A percentile compares a stretch with the other conserved stretches of the same genome.
Evolutionary conservation across 2,888 invertebrate species (phyloP).

Genomic region (Pardosa pseudoannulata): DNA sequence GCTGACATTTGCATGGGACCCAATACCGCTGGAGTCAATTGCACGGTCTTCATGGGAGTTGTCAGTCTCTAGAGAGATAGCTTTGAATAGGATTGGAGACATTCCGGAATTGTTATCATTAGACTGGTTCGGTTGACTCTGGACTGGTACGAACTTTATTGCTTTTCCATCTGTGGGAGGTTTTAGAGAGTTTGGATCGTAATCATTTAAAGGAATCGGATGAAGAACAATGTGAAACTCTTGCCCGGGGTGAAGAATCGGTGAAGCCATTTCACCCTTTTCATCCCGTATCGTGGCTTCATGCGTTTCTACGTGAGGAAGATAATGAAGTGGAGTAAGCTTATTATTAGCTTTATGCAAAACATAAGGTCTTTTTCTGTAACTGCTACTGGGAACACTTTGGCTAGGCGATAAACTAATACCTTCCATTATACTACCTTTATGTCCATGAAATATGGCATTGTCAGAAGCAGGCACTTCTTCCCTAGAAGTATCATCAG

Average conservation of each 20-base stretch:
- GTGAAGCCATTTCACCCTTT: not conserved
- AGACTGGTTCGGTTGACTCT: not conserved
- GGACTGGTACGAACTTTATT: slow-evolving; percentile 27
- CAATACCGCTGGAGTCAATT: not conserved
- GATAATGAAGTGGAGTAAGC: not conserved
- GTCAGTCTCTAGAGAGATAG: not conserved
- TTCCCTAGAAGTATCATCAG: not conserved
- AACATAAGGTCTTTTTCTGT: not conserved
- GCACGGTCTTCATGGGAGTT: not conserved
- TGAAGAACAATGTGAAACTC: slow-evolving; percentile 59
- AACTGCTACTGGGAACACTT: not conserved
- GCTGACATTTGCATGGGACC: not conserved
- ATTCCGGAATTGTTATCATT: not conserved
- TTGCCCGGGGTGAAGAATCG: not conserved
- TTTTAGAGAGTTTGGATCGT: not conserved
- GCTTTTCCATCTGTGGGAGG: not conserved
- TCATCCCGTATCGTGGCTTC: not conserved
- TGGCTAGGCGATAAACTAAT: not conserved
- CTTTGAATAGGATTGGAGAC: not conserved
- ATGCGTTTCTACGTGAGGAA: not conserved
- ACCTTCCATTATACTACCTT: not conserved
- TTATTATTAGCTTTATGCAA: not conserved
- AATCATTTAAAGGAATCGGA: slow-evolving; percentile 33
- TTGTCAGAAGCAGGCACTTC: not conserved
- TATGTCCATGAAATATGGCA: not conserved